Percentiles rank a stretch among this genome's conserved stretches.
Conservation (phyloP, 2,888 invertebrate genomes). For the Mythimna lalbum region DNA sequence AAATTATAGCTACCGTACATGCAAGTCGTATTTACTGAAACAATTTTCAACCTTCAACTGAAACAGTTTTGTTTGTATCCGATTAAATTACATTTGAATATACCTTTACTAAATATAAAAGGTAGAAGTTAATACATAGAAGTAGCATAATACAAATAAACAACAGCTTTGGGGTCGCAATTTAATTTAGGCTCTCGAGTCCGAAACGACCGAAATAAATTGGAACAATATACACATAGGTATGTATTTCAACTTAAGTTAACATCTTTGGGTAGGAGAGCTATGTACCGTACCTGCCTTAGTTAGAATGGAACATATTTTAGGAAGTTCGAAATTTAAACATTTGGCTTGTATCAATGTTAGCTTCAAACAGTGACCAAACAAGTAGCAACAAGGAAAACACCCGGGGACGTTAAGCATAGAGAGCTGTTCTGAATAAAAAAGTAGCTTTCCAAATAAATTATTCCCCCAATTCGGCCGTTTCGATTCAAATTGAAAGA, state of each 20-base stretch:
- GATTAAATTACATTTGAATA: constrained; percentile 62
- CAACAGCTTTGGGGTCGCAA: constrained; percentile 65
- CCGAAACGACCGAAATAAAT: constrained; percentile 67
- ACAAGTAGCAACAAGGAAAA: constrained; percentile 74
- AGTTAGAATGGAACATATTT: constrained; percentile 54
- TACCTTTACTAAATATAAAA: constrained; percentile 56
- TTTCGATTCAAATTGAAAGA: constrained; percentile 89
- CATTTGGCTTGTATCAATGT: constrained; percentile 30
- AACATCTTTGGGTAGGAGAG: constrained; percentile 54
- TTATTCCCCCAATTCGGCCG: constrained; percentile 87
- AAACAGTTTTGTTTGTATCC: constrained; percentile 44
- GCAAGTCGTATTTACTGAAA: constrained; percentile 53
- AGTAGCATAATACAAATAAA: constrained; percentile 66
- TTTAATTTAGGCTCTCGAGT: constrained; percentile 66
- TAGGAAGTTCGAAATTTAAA: constrained; percentile 35
- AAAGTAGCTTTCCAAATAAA: constrained; percentile 86
- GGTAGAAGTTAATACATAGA: constrained; percentile 61
- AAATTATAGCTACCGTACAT: constrained; percentile 53
- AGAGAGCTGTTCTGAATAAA: constrained; percentile 80
- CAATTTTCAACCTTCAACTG: constrained; percentile 37
- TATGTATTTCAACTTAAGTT: constrained; percentile 61
- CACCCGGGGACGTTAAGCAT: constrained; percentile 77
- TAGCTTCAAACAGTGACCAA: constrained; percentile 56
- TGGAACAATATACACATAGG: constrained; percentile 60
- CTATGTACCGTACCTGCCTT: constrained; percentile 24